Conservation (phyloP, 2,888 invertebrate species). For the Agrypnus murinus region DNA sequence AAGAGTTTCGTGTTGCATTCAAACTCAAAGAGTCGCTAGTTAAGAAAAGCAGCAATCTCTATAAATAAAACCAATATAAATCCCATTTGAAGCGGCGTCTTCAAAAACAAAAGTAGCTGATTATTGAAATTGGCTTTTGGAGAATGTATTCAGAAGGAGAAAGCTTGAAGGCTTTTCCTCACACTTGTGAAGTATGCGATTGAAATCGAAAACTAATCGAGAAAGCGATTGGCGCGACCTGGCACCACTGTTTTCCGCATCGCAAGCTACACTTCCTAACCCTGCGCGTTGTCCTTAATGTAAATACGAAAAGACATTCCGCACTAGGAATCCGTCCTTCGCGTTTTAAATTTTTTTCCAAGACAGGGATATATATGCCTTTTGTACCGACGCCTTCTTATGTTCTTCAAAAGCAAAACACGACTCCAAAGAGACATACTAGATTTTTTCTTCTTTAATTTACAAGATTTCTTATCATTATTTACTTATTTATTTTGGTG, state of each 20-base stretch:
- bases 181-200: conserved; percentile 49
- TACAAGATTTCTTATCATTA: no score
- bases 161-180: conserved; percentile 46
- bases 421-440: neutral
- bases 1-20: conserved; percentile 24
- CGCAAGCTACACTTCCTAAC: conserved; percentile 26
- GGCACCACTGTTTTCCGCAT: conserved; percentile 47
- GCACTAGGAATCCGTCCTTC: conserved; percentile 21
- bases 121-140: conserved; percentile 50
- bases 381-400: conserved; percentile 10
- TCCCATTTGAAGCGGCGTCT: conserved; percentile 43
- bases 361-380: conserved; percentile 23
- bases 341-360: conserved; percentile 16
- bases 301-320: conserved; percentile 27
- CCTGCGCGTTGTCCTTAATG: conserved; percentile 29
- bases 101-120: conserved; percentile 51
- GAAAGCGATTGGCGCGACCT: conserved; percentile 49
- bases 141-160: conserved; percentile 41
- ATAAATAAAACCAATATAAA: conserved; percentile 50
- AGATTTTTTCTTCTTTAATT: neutral
- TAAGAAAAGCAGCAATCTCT: conserved; percentile 38
- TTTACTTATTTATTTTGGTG: no score
- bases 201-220: conserved; percentile 52
- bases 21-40: conserved; percentile 31
- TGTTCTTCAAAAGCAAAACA: conserved; percentile 16